Conservation (phyloP, 2,888 invertebrate genomes). For the Mesorhabditis belari region DNA sequence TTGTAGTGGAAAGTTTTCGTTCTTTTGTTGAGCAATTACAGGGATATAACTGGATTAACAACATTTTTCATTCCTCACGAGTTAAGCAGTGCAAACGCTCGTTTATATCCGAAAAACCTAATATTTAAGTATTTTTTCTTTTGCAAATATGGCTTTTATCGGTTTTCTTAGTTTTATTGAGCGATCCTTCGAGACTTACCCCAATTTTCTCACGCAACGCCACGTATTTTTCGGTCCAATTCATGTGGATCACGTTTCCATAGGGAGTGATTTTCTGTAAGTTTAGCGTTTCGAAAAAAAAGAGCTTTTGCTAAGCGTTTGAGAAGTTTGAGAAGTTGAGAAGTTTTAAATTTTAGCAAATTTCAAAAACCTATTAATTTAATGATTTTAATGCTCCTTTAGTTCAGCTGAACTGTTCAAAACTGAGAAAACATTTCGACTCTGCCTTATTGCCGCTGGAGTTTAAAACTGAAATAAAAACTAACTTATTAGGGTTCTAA, state of each 20-base stretch:
- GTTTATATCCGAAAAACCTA: no score
- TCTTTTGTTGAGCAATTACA: no score
- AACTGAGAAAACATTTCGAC: not conserved
- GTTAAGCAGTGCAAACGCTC: no score
- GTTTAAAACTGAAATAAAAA: conserved; percentile 4
- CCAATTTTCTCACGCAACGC: not conserved
- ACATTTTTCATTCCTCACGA: no score
- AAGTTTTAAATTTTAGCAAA: no score
- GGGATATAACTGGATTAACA: no score
- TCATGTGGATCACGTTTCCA: conserved; percentile 8
- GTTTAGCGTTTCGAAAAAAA: not conserved
- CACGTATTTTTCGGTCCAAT: not conserved
- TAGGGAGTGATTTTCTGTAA: conserved; percentile 14
- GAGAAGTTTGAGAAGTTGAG: not conserved
- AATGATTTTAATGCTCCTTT: not conserved
- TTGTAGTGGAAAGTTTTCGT: no score
- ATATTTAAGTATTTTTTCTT: no score
- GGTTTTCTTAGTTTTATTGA: not conserved
- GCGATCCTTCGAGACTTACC: not conserved
- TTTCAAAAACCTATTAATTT: not conserved
- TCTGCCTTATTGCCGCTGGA: not conserved
- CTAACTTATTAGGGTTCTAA: no score
- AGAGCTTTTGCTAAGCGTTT: not conserved
- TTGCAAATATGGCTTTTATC: no score
- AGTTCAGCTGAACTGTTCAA: not conserved